A percentile compares a stretch with the other conserved stretches of the same genome.
These are phyloP conservation scores for Metridium senile DNA, from an alignment of 92 coral and sea anemone species.

Conservation along the genomic window DNA sequence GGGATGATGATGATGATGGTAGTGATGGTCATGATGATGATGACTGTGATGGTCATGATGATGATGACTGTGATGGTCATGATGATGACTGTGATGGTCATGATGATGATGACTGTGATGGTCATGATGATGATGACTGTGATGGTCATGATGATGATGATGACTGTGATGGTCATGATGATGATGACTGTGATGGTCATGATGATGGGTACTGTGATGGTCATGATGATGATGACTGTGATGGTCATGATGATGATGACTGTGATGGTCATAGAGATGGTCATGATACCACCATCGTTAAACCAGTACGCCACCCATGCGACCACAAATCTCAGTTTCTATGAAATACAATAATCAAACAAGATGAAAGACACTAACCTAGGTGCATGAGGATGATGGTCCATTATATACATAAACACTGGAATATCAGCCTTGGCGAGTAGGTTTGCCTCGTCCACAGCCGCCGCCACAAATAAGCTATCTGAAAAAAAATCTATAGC, in stretches of 20 bases:
- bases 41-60: no score
- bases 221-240: background rate
- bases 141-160: no score
- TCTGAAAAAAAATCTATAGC: conserved; percentile 31
- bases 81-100: no score
- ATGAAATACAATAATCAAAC: no score
- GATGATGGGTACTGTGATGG: background rate
- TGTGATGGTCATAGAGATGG: background rate
- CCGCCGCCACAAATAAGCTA: conserved; percentile 42
- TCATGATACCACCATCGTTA: background rate
- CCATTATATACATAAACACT: conserved; percentile 34
- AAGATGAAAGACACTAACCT: background rate
- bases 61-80: no score
- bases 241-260: background rate
- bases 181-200: no score
- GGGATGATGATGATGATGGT: no score
- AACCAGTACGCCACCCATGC: background rate
- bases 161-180: no score
- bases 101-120: no score
- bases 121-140: no score
- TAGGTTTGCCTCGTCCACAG: conserved; percentile 41
- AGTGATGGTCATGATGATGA: no score
- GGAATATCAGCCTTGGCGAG: conserved; percentile 24
- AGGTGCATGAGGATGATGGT: conserved; percentile 20
- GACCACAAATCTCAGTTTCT: no score